These are phyloP conservation scores for Gambusia holbrooki DNA, from an alignment of 2,113 vertebrate species.

Conservation along the genomic window DNA sequence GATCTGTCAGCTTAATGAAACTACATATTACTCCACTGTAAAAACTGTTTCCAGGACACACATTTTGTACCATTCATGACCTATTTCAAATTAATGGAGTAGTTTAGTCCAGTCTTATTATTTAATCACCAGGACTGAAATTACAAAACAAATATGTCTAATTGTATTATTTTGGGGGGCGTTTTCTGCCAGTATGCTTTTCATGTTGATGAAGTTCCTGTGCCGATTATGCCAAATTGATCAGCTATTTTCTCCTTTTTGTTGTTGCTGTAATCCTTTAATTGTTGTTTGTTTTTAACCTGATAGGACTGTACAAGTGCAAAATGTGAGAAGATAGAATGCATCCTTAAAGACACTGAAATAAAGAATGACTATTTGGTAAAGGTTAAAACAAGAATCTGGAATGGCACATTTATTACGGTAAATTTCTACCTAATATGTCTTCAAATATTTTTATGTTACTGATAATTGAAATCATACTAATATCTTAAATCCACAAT, in stretches of 20 bases:
- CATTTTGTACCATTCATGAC: neutral
- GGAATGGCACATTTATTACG: slow-evolving; percentile 87
- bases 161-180: too few species aligned
- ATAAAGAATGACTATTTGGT: slow-evolving; percentile 83
- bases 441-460: neutral
- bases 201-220: neutral
- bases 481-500: neutral
- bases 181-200: neutral
- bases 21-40: neutral
- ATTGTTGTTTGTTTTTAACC: neutral
- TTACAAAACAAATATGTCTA: neutral
- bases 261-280: neutral
- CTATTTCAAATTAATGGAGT: too few species aligned
- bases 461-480: neutral
- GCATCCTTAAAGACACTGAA: slow-evolving; percentile 82
- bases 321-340: slow-evolving; percentile 82
- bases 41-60: neutral
- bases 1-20: neutral
- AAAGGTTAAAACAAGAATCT: slow-evolving; percentile 88
- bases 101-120: too few species aligned
- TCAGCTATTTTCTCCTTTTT: neutral
- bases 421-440: slow-evolving; percentile 73
- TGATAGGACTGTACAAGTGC: slow-evolving; percentile 84
- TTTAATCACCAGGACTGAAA: neutral
- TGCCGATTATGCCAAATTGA: neutral